Evolutionary conservation across 2,113 vertebrate genomes (phyloP), one percentile per base, ranked within the genome.

Genomic region (Laticauda laticaudata): DNA sequence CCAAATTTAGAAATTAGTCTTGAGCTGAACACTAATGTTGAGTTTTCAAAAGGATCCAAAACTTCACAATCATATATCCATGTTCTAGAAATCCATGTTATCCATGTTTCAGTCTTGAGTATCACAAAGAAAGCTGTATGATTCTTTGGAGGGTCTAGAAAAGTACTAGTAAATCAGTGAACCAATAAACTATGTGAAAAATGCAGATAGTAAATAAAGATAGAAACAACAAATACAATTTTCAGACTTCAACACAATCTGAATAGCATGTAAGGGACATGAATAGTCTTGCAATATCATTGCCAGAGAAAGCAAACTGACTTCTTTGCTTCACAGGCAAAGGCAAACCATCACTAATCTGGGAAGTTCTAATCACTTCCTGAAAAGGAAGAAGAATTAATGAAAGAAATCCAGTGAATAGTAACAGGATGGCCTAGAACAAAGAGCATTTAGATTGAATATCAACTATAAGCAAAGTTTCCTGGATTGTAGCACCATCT

Each of bases 301-400:
- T 93, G 57, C 48, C 51, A 57, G 26, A 48, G 86, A 93, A 91
- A 91, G 90, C 5, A 43, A 91, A 91, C 86, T 48, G 86, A 88
- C 53, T 91, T 93, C 53, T 88, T 34, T 87, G 89, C 85, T 45
- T 24, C 81, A 87, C 57, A 87, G 81, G 85, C 89, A 64, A 59
- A 69, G 51, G 59, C 85, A 55, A 45, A 87, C 48, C 92, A 75
- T 93, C 85, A 91, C 92, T 88, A 91, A 93, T 75, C 61, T 4
- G 59, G 90, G 53, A 91, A 75, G 59, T 88, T 91, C 90, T 81
- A 93, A 93, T 91, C 86, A 29, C 59, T 93, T 87, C 90, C 90
- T 91, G 59, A 88, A 86, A 57, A 48, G 61, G 10, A 21, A 88
- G 90, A 91, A 91, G 90, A 91, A 91, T 93, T 93, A 93, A 88